phyloP scores from a whole-genome alignment of 2,113 vertebrate genomes.

The Leuciscus idus region DNA sequence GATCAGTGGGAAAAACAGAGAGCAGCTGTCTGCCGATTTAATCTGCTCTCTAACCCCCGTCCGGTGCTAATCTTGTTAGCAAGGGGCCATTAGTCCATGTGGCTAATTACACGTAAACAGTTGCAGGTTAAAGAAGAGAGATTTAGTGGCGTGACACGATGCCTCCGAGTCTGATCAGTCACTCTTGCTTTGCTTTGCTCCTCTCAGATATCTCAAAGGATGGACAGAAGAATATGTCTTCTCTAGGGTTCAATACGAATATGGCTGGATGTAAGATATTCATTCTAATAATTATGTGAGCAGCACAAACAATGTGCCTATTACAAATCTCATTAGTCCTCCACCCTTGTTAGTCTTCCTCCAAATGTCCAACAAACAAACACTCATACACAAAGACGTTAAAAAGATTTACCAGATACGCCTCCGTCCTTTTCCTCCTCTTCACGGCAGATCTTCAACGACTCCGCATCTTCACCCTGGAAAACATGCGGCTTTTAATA shows the following conservation, averaged over 20 bases:
- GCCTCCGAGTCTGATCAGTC: background rate
- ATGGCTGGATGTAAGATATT: background rate
- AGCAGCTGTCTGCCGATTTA: conserved; percentile 68
- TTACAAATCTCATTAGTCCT: background rate
- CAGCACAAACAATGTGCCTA: background rate
- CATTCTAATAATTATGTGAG: background rate
- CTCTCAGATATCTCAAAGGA: background rate
- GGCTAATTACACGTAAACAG: conserved; percentile 61
- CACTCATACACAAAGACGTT: background rate
- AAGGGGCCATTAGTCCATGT: conserved; percentile 63
- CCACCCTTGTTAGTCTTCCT: background rate
- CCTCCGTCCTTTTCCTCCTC: conserved; percentile 64
- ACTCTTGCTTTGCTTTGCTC: background rate
- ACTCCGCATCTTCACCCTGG: conserved; percentile 60
- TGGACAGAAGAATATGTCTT: background rate
- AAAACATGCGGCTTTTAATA: conserved; percentile 12
- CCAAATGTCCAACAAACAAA: background rate
- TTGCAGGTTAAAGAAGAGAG: conserved; percentile 44
- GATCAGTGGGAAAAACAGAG: conserved; percentile 56
- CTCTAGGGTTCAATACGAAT: too few relatives aligned
- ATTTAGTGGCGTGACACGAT: conserved; percentile 1
- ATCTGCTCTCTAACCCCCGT: conserved; percentile 59
- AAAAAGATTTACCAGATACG: conserved; percentile 63
- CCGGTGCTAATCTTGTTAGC: conserved; percentile 76
- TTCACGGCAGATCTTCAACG: conserved; percentile 53